A percentile compares a stretch with the other conserved stretches of the same genome.
Evolutionary conservation across 2,797 vertebrate species (phyloP).

Genomic region (Trematomus bernacchii): DNA sequence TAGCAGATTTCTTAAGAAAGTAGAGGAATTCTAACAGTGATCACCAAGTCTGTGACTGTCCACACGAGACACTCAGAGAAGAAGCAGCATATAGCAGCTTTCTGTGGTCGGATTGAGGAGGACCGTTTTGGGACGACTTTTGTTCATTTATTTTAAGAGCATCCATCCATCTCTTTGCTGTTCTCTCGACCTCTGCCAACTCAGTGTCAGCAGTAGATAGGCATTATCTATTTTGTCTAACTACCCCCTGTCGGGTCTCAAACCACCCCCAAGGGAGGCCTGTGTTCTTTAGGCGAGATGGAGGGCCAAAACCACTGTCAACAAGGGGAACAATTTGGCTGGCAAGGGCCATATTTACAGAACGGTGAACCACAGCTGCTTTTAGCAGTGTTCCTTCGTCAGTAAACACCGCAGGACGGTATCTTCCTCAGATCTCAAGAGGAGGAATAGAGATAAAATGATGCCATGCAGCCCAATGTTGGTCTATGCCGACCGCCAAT

Average conservation of each 20-base stretch:
- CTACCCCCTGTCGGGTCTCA: slow-evolving; percentile 75
- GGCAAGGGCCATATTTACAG: slow-evolving; percentile 85
- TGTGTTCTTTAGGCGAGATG: slow-evolving; percentile 77
- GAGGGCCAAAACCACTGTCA: slow-evolving; percentile 84
- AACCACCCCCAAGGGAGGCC: slow-evolving; percentile 75
- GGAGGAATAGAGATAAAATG: slow-evolving; percentile 74
- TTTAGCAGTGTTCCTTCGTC: slow-evolving; percentile 84
- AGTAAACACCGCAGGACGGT: slow-evolving; percentile 77
- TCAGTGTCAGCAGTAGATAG: slow-evolving; percentile 70
- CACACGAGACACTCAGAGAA: slow-evolving; percentile 33
- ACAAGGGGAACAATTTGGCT: slow-evolving; percentile 86
- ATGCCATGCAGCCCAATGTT: slow-evolving; percentile 68
- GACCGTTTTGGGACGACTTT: slow-evolving; percentile 63
- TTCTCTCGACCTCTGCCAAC: slow-evolving; percentile 68
- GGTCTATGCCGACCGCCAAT: slow-evolving; percentile 60
- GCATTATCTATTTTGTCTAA: slow-evolving; percentile 82
- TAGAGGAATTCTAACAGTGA: slow-evolving; percentile 22
- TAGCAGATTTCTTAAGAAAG: slow-evolving; percentile 23
- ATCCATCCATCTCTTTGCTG: slow-evolving; percentile 65
- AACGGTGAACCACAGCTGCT: slow-evolving; percentile 83
- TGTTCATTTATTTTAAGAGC: slow-evolving; percentile 74
- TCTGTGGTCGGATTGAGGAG: slow-evolving; percentile 50
- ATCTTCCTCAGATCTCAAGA: slow-evolving; percentile 77
- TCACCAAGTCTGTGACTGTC: slow-evolving; percentile 29
- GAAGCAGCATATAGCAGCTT: slow-evolving; percentile 29